Evolutionary conservation across 1,140 invertebrate species (phyloP), one percentile per base, ranked within the genome.

Genomic region (Arion vulgaris): DNA sequence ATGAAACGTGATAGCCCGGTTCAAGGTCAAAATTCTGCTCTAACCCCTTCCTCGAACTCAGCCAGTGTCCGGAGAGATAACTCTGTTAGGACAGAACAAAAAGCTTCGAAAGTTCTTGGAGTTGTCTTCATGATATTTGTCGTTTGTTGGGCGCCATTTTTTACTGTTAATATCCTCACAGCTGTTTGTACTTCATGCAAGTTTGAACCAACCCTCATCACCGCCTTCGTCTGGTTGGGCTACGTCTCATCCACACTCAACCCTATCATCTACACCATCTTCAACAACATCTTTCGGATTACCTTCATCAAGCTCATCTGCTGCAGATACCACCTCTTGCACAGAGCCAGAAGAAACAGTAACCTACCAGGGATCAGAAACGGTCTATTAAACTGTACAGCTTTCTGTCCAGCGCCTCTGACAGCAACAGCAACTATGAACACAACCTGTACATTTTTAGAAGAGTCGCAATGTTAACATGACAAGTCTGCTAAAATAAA

Each of bases 61-160:
- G 80, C 81, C 41, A 80, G 53, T 39, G 72, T 84, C 34, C 45
- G 71, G 68, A 84, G 73, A 41, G 86, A 83, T 66, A 88, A 74
- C 83, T 84, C 88, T 73, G 91, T 91, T 26, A 85, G 88, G 66
- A 97, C 97, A 87, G 97, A 99, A 92, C 97, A 98, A 92, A 98
- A 98, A 93, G 97, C 97, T 71, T 97, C 97, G 2, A 95, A 92
- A 87, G 92, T 93, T 28, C 88, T 93, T 26, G 91, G 91, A 11
- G 89, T 92, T 13, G 91, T 93, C 26, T 92, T 93, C 84, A 87
- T 85, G 19, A 89, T 92, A 39, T 93, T 93, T 83, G 87, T 92
- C 13, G 83, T 92, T 13, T 91, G 90, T 82, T 93, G 92, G 92
- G 90, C 90, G 1, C 92, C 92, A 69, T 93, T 93, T 87, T 93